Conservation (phyloP, 2,113 vertebrate genomes). For the Onychostoma macrolepis region DNA sequence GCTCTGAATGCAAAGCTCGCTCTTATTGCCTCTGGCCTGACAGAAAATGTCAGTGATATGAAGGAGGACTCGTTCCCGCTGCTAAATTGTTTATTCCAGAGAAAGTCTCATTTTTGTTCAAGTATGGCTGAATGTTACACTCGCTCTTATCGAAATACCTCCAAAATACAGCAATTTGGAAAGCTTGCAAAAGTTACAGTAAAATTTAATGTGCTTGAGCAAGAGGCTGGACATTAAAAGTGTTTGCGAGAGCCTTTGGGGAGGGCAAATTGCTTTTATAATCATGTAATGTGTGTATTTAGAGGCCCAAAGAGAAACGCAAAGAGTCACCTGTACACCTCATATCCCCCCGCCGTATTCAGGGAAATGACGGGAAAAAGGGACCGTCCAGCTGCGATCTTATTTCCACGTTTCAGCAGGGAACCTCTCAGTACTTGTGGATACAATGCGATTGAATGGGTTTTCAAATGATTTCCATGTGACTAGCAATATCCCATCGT, state of each 20-base stretch:
- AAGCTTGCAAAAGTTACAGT: background rate
- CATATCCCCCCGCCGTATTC: slow-evolving; percentile 24
- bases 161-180: slow-evolving; percentile 5
- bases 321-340: slow-evolving; percentile 15
- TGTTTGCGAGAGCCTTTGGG: background rate
- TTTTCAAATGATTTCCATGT: slow-evolving; percentile 56
- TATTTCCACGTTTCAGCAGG: slow-evolving; percentile 55
- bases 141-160: slow-evolving; percentile 22
- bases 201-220: background rate
- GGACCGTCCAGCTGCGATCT: slow-evolving; percentile 56
- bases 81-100: slow-evolving; percentile 52
- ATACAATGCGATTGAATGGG: slow-evolving; percentile 52
- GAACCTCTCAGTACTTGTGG: slow-evolving; percentile 46
- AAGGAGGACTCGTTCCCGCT: slow-evolving; percentile 40
- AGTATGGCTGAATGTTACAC: slow-evolving; percentile 10
- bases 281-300: slow-evolving; percentile 34
- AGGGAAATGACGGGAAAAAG: slow-evolving; percentile 16
- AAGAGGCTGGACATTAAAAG: background rate
- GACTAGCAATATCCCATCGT: slow-evolving; percentile 41
- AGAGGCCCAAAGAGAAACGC: background rate
- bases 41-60: slow-evolving; percentile 55
- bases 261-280: background rate
- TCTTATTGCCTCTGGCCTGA: slow-evolving; percentile 47
- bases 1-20: slow-evolving; percentile 46
- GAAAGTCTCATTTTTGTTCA: background rate